These are phyloP conservation scores for Phragmatobia fuliginosa DNA, from an alignment of 2,888 invertebrate genomes.

Conservation along the genomic window DNA sequence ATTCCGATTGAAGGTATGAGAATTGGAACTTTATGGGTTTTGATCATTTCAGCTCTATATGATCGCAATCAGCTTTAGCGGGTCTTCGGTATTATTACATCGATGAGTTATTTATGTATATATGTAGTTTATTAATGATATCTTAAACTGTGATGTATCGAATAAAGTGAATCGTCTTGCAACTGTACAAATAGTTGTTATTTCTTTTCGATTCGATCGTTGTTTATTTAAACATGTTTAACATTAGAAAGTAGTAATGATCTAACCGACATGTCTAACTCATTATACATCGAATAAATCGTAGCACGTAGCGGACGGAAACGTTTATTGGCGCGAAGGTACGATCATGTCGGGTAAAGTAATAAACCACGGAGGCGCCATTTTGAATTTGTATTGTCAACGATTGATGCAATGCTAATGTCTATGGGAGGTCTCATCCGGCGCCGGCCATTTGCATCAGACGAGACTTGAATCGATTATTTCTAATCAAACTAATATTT, in stretches of 20 bases:
- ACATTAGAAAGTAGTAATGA: neutral
- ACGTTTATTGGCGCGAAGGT: constrained; percentile 69
- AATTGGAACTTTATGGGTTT: neutral
- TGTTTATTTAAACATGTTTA: neutral
- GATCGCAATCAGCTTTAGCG: neutral
- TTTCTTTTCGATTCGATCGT: neutral
- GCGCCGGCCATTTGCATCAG: constrained; percentile 84
- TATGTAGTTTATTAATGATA: too few relatives aligned
- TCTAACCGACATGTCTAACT: constrained; percentile 26
- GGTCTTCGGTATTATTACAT: neutral
- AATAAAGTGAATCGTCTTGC: neutral
- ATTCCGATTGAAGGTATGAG: neutral
- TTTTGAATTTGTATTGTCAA: constrained; percentile 79
- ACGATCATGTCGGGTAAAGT: constrained; percentile 62
- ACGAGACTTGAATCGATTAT: constrained; percentile 79
- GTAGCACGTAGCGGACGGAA: constrained; percentile 72
- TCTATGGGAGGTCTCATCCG: constrained; percentile 83
- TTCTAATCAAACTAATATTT: constrained; percentile 59
- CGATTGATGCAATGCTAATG: constrained; percentile 70
- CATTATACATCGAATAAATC: constrained; percentile 59
- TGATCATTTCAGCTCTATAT: neutral
- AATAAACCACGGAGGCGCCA: constrained; percentile 81
- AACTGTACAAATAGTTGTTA: neutral
- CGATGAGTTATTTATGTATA: neutral
- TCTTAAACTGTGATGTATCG: neutral